Percentiles rank a stretch among this genome's conserved stretches.
Conservation (phyloP, 1,140 invertebrate species). For the Bombus sibiricus region DNA sequence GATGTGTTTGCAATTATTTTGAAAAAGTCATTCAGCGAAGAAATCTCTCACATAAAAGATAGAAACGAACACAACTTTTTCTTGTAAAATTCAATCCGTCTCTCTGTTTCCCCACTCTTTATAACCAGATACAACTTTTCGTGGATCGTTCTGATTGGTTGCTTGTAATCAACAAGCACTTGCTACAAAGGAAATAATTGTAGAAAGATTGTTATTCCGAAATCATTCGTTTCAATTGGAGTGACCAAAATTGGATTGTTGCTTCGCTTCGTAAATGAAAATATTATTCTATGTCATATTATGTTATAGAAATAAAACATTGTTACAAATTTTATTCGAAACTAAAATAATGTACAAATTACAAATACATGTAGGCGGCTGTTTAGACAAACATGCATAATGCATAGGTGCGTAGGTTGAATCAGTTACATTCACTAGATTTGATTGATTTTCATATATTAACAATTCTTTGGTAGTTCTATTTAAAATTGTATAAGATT, state of each 20-base stretch:
- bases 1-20: background rate
- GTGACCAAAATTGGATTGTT: background rate
- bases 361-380: background rate
- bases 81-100: slow-evolving; percentile 66
- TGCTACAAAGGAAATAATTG: slow-evolving; percentile 20
- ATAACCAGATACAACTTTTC: slow-evolving; percentile 70
- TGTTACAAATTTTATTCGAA: background rate
- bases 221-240: background rate
- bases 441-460: background rate
- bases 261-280: background rate
- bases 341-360: background rate
- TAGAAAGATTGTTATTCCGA: background rate
- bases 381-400: background rate
- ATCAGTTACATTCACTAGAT: background rate
- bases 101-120: slow-evolving; percentile 26
- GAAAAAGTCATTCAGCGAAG: slow-evolving; percentile 8
- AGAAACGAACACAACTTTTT: slow-evolving; percentile 46
- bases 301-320: no score
- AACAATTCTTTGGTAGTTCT: background rate
- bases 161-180: slow-evolving; percentile 56
- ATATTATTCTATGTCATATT: background rate
- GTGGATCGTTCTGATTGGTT: slow-evolving; percentile 78
- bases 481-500: background rate
- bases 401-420: background rate
- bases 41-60: slow-evolving; percentile 11